Base-by-base conservation (phyloP, 2,113 vertebrate species). In the Labeo catla region DNA sequence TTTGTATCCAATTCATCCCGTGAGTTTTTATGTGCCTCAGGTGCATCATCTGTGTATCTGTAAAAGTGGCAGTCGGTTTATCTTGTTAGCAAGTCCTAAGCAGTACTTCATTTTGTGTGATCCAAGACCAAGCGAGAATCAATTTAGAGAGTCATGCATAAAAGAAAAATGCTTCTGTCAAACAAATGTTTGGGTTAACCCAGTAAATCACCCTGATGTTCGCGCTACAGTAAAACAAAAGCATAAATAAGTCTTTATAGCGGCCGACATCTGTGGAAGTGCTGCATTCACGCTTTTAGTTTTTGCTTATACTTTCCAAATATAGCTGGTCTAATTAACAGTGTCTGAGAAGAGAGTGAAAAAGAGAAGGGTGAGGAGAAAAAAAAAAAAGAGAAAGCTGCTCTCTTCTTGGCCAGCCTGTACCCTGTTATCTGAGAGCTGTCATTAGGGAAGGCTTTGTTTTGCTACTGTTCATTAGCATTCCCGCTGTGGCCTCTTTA, bases 391-490 rank as follows among this genome's bases (percentile, higher is more conserved):
- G 34, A 66, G 39, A 83, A 65, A 70, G 52, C 36, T 57, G 61
- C 8, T 50, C 65, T 83, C 16, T 87, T 50, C 80, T 72, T 50
- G 10, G 83, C 89, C 90, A 83, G 88, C 90, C 92, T 93, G 88
- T 92, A 91, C 92, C 89, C 92, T 93, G 91, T 93, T 94, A 94
- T 94, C 93, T 94, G 89, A 83, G 83, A 87, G 91, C 93, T 93
- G 93, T 95, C 93, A 95, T 95, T 95, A 95, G 91, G 90, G 90
- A 92, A 87, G 92, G 84, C 93, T 94, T 94, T 95, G 92, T 95
- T 95, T 94, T 94, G 93, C 87, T 92, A 92, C 88, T 90, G 88
- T 92, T 93, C 92, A 93, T 94, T 95, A 94, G 90, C 93, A 94
- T 93, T 93, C 91, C 92, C 92, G 81, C 89, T 91, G 90, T 92